Conservation (phyloP, 2,113 vertebrate species). For the Strix uralensis region DNA sequence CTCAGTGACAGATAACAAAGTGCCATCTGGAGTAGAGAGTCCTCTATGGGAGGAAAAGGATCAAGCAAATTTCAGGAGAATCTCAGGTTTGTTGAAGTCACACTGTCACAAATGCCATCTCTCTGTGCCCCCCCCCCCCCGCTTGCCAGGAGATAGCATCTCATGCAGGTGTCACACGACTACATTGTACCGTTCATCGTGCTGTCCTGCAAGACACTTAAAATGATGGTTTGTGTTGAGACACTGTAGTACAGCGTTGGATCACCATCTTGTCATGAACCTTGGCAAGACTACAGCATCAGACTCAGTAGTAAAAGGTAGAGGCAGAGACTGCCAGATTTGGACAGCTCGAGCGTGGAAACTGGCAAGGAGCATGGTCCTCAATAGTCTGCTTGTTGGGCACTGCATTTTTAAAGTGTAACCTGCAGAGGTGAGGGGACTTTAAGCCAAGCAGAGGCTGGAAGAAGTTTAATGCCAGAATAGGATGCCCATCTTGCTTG, state of each 20-base stretch:
- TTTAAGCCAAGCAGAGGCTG: fast-evolving
- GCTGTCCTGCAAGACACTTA: neutral
- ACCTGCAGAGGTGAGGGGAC: neutral
- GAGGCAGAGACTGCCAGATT: neutral
- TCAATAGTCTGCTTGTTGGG: neutral
- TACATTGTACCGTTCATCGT: neutral
- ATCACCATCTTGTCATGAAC: neutral
- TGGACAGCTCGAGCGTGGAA: neutral
- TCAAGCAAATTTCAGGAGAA: neutral
- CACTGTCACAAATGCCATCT: neutral
- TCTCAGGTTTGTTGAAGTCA: neutral
- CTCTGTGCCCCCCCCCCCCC: neutral
- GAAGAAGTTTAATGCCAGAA: neutral
- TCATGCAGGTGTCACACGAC: neutral
- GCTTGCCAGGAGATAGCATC: neutral
- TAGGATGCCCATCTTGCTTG: neutral
- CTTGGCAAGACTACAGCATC: neutral
- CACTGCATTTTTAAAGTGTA: neutral
- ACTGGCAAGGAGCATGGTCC: neutral
- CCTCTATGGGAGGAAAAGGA: neutral
- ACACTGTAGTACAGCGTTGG: neutral
- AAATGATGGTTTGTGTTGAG: neutral
- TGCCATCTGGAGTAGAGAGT: neutral
- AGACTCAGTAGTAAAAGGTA: neutral
- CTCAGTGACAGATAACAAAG: neutral